Percentiles rank a stretch among this genome's conserved stretches.
These are phyloP conservation scores for Heloderma charlesbogerti DNA, from an alignment of 2,113 vertebrate genomes.

Conservation along the genomic window DNA sequence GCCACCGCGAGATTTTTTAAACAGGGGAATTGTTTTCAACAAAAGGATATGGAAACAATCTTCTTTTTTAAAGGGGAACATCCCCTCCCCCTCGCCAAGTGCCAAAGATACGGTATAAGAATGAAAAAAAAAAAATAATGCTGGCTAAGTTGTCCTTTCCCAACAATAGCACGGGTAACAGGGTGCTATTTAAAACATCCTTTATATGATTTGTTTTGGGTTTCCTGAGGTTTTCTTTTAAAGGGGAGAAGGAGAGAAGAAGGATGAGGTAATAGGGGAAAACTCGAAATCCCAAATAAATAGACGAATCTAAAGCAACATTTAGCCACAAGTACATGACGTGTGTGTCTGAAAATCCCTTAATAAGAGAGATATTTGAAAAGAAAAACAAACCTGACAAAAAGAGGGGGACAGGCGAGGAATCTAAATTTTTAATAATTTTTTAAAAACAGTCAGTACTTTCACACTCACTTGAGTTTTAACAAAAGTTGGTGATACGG, in stretches of 20 bases:
- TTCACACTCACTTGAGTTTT: background rate
- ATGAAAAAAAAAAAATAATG: too few relatives aligned
- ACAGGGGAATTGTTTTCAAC: constrained; percentile 78
- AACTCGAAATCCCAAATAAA: constrained; percentile 64
- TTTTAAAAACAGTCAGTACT: background rate
- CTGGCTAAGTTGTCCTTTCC: background rate
- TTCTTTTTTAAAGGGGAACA: background rate
- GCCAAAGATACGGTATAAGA: background rate
- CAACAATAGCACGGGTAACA: background rate
- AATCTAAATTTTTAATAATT: background rate
- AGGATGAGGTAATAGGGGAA: background rate
- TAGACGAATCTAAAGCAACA: constrained; percentile 50
- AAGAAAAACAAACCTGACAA: background rate
- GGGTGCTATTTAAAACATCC: background rate
- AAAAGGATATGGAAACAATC: constrained; percentile 52
- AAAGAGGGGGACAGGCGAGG: background rate
- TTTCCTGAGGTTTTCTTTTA: background rate
- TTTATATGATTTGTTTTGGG: constrained; percentile 46
- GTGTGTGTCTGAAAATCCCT: constrained; percentile 49
- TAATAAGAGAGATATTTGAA: background rate
- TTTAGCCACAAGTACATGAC: constrained; percentile 71
- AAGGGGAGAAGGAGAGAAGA: constrained; percentile 21
- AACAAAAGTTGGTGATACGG: constrained; percentile 18
- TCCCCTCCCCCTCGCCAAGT: background rate
- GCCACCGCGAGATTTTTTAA: constrained; percentile 79